Evolutionary conservation across 2,888 invertebrate species (phyloP).

Genomic region (Dolichomitus sp.): DNA sequence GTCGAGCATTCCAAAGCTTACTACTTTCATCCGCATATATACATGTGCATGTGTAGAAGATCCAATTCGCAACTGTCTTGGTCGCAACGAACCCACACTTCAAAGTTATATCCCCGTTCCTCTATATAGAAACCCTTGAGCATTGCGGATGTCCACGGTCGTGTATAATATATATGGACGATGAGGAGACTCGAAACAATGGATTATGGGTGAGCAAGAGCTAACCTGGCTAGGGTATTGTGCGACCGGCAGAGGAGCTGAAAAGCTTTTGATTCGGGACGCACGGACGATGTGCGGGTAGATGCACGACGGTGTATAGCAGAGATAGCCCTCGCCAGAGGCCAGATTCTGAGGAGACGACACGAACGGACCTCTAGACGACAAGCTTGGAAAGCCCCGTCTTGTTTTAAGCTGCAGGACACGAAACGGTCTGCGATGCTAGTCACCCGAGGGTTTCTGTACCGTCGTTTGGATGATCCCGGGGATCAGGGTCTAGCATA

Average conservation of each 20-base stretch:
- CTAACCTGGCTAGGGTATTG: background rate
- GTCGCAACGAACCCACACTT: slow-evolving; percentile 21
- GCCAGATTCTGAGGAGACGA: slow-evolving; percentile 23
- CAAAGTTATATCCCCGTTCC: slow-evolving; percentile 47
- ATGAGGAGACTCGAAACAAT: slow-evolving; percentile 4
- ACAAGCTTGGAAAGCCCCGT: slow-evolving; percentile 33
- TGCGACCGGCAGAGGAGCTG: background rate
- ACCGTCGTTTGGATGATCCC: slow-evolving; percentile 17
- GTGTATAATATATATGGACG: slow-evolving; percentile 3
- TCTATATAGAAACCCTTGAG: slow-evolving; percentile 31
- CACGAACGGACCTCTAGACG: slow-evolving; percentile 21
- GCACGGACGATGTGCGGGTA: slow-evolving; percentile 12
- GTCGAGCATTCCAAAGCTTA: slow-evolving; percentile 32
- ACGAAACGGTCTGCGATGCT: slow-evolving; percentile 27
- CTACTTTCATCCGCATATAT: slow-evolving; percentile 18
- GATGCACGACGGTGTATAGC: background rate
- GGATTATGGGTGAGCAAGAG: background rate
- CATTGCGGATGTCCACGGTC: slow-evolving; percentile 14
- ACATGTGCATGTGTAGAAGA: background rate
- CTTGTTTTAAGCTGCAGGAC: slow-evolving; percentile 39
- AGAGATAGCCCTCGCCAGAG: background rate
- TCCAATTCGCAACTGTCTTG: slow-evolving; percentile 1
- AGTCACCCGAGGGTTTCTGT: slow-evolving; percentile 22
- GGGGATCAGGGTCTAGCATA: slow-evolving; percentile 20
- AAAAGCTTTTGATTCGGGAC: slow-evolving; percentile 37